Conservation (phyloP, 1,140 invertebrate species). For the Trichonephila clavata region DNA sequence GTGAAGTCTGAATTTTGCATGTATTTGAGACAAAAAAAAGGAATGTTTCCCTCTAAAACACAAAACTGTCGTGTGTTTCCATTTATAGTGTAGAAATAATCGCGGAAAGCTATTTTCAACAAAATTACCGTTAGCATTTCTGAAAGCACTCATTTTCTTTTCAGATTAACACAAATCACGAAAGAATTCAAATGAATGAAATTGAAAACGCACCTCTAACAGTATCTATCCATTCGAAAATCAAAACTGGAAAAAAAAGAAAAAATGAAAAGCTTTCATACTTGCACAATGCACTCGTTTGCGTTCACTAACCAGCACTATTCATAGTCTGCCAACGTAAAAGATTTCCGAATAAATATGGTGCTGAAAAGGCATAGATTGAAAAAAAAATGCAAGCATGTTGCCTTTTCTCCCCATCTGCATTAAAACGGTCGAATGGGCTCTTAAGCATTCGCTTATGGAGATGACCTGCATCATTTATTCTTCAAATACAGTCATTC, state of each 20-base stretch:
- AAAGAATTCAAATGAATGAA: not conserved
- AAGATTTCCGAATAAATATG: not conserved
- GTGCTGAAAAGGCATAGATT: conserved; percentile 1
- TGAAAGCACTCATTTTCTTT: too few relatives aligned
- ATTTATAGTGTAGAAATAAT: too few relatives aligned
- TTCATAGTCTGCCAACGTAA: not conserved
- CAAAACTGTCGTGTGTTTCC: too few relatives aligned
- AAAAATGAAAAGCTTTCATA: not conserved
- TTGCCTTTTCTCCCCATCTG: conserved; percentile 7
- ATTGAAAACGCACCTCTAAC: not conserved
- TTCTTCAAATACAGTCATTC: conserved; percentile 11
- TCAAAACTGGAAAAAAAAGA: not conserved
- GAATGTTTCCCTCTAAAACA: too few relatives aligned
- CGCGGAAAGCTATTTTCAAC: too few relatives aligned
- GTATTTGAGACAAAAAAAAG: too few relatives aligned
- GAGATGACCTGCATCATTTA: conserved; percentile 19
- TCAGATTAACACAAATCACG: not conserved
- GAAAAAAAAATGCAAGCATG: not conserved
- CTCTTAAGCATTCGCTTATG: conserved; percentile 28
- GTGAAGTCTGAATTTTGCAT: not conserved
- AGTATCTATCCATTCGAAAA: not conserved
- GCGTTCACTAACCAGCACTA: not conserved
- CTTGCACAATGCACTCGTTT: not conserved
- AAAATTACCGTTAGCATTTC: too few relatives aligned
- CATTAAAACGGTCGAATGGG: conserved; percentile 27